Conservation (phyloP, 2,113 vertebrate species). For the Phyllostomus discolor region DNA sequence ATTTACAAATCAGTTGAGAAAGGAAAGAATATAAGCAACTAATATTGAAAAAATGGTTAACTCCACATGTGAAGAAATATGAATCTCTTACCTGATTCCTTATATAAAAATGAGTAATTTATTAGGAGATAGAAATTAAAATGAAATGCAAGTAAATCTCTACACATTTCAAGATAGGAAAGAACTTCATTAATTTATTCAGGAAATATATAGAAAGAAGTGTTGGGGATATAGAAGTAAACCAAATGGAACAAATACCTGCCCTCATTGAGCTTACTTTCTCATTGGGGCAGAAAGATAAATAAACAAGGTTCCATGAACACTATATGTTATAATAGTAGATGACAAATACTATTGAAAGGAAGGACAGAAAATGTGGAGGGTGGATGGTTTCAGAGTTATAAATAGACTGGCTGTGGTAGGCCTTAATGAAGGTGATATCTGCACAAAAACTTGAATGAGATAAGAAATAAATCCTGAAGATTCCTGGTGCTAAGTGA, state of each 20-base stretch:
- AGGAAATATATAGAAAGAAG: neutral
- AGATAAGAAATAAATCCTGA: neutral
- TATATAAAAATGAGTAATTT: neutral
- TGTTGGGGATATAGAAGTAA: neutral
- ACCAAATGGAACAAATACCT: neutral
- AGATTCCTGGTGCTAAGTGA: neutral
- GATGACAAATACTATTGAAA: neutral
- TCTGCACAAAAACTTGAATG: neutral
- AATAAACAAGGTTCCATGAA: neutral
- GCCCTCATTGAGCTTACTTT: neutral
- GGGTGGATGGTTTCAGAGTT: neutral
- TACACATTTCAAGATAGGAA: neutral
- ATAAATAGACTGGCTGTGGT: neutral
- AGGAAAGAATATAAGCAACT: neutral
- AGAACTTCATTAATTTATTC: neutral
- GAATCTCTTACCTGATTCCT: neutral
- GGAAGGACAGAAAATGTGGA: neutral
- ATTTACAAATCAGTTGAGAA: neutral
- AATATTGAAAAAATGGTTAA: neutral
- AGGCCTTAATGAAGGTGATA: neutral
- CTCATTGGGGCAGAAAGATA: neutral
- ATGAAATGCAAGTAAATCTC: neutral
- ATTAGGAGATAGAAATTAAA: neutral
- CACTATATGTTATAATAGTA: neutral
- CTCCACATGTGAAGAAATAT: neutral